phyloP scores from a whole-genome alignment of 2,888 invertebrate species.

The Metacarcinus magister region DNA sequence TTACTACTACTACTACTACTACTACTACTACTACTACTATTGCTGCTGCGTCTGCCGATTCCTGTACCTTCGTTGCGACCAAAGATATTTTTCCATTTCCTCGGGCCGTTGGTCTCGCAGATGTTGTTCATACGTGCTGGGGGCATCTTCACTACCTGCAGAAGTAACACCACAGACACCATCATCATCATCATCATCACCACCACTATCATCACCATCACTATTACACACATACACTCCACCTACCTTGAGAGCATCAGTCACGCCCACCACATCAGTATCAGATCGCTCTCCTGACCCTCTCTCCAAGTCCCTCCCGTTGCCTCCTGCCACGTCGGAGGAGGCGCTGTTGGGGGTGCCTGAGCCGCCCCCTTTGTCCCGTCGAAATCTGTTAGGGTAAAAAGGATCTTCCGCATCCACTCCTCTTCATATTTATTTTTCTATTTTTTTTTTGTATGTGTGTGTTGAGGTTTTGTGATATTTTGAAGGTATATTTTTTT shows the following conservation, averaged over 20 bases:
- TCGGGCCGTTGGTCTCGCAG: slow-evolving; percentile 81
- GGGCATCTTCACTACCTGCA: slow-evolving; percentile 82
- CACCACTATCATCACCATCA: background rate
- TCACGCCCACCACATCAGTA: slow-evolving; percentile 72
- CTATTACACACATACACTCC: background rate
- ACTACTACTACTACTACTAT: slow-evolving; percentile 5
- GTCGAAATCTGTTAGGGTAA: slow-evolving; percentile 63
- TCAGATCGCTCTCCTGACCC: slow-evolving; percentile 78
- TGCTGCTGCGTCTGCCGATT: background rate
- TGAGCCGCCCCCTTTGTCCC: slow-evolving; percentile 75
- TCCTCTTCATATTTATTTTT: background rate
- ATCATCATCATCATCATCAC: background rate
- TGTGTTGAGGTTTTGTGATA: no score
- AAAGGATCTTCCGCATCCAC: slow-evolving; percentile 27
- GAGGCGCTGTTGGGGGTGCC: slow-evolving; percentile 80
- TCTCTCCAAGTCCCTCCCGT: slow-evolving; percentile 69
- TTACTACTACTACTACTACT: slow-evolving; percentile 64
- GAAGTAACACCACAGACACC: background rate
- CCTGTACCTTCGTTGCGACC: slow-evolving; percentile 80
- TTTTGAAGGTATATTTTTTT: no score
- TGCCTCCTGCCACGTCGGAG: slow-evolving; percentile 67
- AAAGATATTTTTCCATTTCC: slow-evolving; percentile 82
- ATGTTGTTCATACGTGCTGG: slow-evolving; percentile 82
- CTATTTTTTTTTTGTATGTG: background rate
- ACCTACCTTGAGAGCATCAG: slow-evolving; percentile 79